Conservation (phyloP, 2,113 vertebrate genomes). For the Microcebus griseorufus region DNA sequence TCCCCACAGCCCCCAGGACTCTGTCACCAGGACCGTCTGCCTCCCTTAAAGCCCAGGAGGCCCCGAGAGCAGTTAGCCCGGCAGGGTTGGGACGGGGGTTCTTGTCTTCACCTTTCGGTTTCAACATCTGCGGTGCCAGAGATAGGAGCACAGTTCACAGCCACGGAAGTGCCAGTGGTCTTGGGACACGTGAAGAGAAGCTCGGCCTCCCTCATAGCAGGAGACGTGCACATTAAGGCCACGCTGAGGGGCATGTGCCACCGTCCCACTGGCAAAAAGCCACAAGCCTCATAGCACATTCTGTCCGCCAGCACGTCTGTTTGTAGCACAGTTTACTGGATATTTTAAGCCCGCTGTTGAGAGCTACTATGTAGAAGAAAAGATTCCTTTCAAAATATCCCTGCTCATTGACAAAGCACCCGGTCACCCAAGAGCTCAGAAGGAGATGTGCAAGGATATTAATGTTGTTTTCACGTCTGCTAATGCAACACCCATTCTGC, state of each 20-base stretch:
- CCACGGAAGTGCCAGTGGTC: background rate
- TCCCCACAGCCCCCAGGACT: background rate
- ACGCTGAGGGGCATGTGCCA: fast-evolving
- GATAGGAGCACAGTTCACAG: background rate
- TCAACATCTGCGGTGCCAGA: background rate
- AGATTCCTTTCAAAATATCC: background rate
- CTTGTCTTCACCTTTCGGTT: background rate
- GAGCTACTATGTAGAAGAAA: background rate
- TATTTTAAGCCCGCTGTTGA: background rate
- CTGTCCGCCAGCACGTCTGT: background rate
- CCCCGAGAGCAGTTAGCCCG: background rate
- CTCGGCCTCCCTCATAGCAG: background rate
- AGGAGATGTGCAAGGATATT: background rate
- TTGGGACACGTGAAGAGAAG: background rate
- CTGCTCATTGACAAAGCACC: background rate
- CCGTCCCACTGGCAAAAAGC: background rate
- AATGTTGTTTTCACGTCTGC: background rate
- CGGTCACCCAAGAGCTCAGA: background rate
- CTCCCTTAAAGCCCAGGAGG: background rate
- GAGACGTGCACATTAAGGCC: fast-evolving
- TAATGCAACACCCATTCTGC: background rate
- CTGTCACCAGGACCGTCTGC: no score
- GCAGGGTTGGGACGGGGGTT: no score
- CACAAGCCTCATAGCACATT: background rate
- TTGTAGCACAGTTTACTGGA: background rate